Evolutionary conservation across 1,140 invertebrate species (phyloP).

Genomic region (Musca domestica): DNA sequence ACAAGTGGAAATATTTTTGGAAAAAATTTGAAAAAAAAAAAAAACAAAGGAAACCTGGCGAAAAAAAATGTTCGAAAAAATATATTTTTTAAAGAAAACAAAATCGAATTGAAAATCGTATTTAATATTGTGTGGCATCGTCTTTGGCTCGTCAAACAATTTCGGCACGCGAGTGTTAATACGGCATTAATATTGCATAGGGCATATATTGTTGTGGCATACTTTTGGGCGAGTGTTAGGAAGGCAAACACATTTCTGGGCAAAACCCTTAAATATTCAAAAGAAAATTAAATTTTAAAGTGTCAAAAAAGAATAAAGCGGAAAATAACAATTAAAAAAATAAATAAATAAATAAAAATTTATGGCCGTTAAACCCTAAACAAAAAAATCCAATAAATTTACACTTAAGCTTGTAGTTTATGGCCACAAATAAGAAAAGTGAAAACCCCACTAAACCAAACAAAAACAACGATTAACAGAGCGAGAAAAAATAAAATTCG

Average conservation of each 20-base stretch:
- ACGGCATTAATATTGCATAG: too few species aligned
- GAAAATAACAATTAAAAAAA: too few species aligned
- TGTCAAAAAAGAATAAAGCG: background rate
- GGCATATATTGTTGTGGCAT: background rate
- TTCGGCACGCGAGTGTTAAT: too few species aligned
- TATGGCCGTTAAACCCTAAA: too few species aligned
- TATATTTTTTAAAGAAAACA: background rate
- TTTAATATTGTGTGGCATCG: too few species aligned
- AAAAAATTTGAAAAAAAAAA: background rate
- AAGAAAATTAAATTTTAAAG: background rate
- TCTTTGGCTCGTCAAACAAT: too few species aligned
- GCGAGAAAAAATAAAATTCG: background rate
- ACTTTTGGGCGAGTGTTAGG: background rate
- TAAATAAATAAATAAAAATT: too few species aligned
- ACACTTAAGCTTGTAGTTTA: too few species aligned
- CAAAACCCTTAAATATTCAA: background rate
- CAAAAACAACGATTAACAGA: conserved; percentile 1
- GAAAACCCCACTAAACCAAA: background rate
- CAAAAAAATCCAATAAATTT: too few species aligned
- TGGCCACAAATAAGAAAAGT: too few species aligned
- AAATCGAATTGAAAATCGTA: background rate
- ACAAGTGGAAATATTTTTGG: background rate
- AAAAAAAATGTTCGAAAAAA: background rate
- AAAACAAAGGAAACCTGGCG: background rate
- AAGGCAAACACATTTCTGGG: background rate